Percentiles rank a stretch among this genome's conserved stretches.
Conservation (phyloP, 2,888 invertebrate species). For the Cerceris ruficornis region DNA sequence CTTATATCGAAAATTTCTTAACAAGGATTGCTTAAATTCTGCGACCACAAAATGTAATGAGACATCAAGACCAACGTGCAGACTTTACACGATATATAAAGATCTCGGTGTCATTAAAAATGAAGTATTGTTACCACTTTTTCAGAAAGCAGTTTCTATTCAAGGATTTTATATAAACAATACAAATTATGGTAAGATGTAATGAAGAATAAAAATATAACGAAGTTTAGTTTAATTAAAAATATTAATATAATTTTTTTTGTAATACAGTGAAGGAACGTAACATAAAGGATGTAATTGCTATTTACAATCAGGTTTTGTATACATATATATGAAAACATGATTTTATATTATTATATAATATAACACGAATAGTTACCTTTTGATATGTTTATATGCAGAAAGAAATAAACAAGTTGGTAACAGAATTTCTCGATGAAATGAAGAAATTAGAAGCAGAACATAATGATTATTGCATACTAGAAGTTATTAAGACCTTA, state of each 20-base stretch:
- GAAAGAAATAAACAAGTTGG: constrained; percentile 24
- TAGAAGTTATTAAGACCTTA: constrained; percentile 68
- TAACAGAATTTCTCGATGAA: constrained; percentile 33
- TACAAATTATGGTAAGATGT: constrained; percentile 14
- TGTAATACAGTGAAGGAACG: background rate
- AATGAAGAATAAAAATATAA: background rate
- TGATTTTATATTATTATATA: background rate
- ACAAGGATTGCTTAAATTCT: constrained; percentile 7
- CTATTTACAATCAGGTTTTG: constrained; percentile 7
- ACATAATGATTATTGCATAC: constrained; percentile 69
- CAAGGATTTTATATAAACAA: constrained; percentile 14
- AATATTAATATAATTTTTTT: background rate
- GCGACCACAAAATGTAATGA: constrained; percentile 15
- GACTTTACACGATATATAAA: constrained; percentile 68
- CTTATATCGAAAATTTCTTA: constrained; percentile 38
- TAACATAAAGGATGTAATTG: background rate
- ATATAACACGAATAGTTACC: background rate
- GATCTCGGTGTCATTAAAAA: constrained; percentile 69
- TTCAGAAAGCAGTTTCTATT: constrained; percentile 54
- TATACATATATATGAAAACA: constrained; percentile 9
- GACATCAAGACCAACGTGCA: constrained; percentile 50
- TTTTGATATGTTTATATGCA: constrained; percentile 35
- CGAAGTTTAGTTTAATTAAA: background rate
- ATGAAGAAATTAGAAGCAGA: constrained; percentile 56
- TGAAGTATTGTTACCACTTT: constrained; percentile 60